These are phyloP conservation scores for Buathra laborator DNA, from an alignment of 2,888 invertebrate species.

Conservation along the genomic window DNA sequence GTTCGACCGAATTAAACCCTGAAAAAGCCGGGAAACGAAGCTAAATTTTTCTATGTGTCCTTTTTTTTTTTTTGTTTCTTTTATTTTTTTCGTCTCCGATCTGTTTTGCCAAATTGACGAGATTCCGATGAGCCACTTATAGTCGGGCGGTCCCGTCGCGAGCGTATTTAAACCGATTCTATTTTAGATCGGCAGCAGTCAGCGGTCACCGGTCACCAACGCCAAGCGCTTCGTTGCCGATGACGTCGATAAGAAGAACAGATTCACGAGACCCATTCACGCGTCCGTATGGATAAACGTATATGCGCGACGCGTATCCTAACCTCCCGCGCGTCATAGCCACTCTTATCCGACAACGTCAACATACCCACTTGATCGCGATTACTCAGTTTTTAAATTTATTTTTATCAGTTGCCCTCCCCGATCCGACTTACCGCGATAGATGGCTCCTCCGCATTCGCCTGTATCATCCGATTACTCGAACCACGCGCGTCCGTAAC, in stretches of 20 bases:
- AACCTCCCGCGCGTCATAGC: neutral
- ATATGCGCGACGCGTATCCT: neutral
- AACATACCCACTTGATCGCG: neutral
- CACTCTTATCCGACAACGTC: neutral
- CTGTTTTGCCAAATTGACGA: neutral
- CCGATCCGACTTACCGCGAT: neutral
- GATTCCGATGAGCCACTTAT: neutral
- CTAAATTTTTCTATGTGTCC: too few relatives aligned
- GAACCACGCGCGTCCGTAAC: too few relatives aligned
- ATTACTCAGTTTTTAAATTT: neutral
- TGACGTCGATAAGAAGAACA: slow-evolving; percentile 3
- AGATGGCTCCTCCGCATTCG: neutral
- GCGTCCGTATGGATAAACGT: slow-evolving; percentile 37
- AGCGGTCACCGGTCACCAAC: slow-evolving; percentile 1
- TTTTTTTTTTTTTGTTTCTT: too few relatives aligned
- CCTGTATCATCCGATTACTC: neutral
- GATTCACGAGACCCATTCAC: slow-evolving; percentile 1
- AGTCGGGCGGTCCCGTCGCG: neutral
- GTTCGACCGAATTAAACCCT: too few relatives aligned
- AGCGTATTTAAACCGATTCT: neutral
- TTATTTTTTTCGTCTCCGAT: too few relatives aligned
- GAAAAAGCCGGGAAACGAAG: too few relatives aligned
- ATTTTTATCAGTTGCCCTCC: neutral
- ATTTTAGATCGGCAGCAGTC: slow-evolving; percentile 1
- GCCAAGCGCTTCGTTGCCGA: neutral